Base-by-base conservation (phyloP, 2,888 invertebrate species). In the Thelaira solivaga region DNA sequence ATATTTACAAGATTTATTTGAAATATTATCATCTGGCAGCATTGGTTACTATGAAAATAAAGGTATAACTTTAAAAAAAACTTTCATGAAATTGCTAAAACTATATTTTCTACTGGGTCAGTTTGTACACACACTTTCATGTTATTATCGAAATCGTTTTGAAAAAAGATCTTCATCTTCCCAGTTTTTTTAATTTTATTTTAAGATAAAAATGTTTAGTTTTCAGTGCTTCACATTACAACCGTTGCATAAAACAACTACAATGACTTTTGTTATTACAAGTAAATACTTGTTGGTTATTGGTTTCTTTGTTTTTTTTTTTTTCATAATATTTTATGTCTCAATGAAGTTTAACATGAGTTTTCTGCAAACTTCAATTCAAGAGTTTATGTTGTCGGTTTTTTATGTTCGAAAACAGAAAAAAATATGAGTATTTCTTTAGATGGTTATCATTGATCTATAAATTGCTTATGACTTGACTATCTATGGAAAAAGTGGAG, bases 361-460 rank as follows among this genome's bases (percentile, higher is more conserved):
- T 59, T 71, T 76, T 34, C 49, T 31, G 5, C 11, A 26, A 24
- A 22, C 31, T 45, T 71, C n/a, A 16, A n/a, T n/a, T n/a, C 6
- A 22, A 47, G 0, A 64, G 22, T 47, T 31, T 47, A 2, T 69
- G 26, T 26, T n/a, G n/a, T n/a, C n/a, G n/a, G n/a, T n/a, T 7
- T 31, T 26, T 39, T 11, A 6, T 29, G 31, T 31, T 36, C 2
- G 8, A 59, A 57, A 71, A 6, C 22, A 31, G 18, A 36, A 49
- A 2, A 43, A 34, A 16, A 1, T 11, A 43, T 65, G 16, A 36
- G 10, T 59, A 39, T 65, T 55, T 61, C 13, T 72, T 36, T 13
- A 49, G 73, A 71, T 77, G 68, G 47, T 59, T 73, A 73, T 77
- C 77, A 68, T 62, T 77, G 77, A 77, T 73, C 77, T 73, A 73